Evolutionary conservation across 1,140 invertebrate genomes (phyloP), one percentile per base, ranked within the genome.

Genomic region (Drosophila albomicans): DNA sequence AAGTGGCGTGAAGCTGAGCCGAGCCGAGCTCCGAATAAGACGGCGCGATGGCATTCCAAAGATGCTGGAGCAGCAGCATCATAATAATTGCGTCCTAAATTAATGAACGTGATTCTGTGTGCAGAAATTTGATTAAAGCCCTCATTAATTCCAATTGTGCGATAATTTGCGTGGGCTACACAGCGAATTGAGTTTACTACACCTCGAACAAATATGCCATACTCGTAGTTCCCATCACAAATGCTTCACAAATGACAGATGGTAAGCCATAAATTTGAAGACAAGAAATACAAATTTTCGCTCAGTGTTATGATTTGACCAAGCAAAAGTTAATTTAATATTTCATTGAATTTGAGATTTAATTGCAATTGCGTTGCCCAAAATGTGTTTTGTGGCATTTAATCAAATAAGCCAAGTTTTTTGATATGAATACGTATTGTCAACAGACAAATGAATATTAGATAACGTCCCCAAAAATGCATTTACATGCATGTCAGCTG

Each of bases 71-170:
- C 15, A 48, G 63, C 0, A 30, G 57, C 41, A 52, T 46, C 72
- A 62, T 79, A 85, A 89, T 88, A 85, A 88, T 89, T 88, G 85
- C 85, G 81, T 79, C 81, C 81, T 67, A 89, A 89, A 89, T 88
- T 88, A 89, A 88, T 88, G 85, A 88, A 89, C 78, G 78, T 85
- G 81, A 82, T 89, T 81, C 74, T 73, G 85, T 69, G 81, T 72
- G 62, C 78, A 68, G 52, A 89, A 88, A 88, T 88, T 88, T 88
- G 85, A 88, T 88, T 88, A 88, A 89, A 85, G 75, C 62, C 63
- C 75, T 88, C 85, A 88, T 88, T 88, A 89, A 88, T 88, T 85
- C 71, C 78, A 78, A 85, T 89, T 88, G 85, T 85, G 45, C 69
- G 74, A 72, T 67, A 78, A 69, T 81, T 84, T 81, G 52, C 49